Base-by-base conservation (phyloP, 1,140 invertebrate species). In the Sarcophaga peregrina region DNA sequence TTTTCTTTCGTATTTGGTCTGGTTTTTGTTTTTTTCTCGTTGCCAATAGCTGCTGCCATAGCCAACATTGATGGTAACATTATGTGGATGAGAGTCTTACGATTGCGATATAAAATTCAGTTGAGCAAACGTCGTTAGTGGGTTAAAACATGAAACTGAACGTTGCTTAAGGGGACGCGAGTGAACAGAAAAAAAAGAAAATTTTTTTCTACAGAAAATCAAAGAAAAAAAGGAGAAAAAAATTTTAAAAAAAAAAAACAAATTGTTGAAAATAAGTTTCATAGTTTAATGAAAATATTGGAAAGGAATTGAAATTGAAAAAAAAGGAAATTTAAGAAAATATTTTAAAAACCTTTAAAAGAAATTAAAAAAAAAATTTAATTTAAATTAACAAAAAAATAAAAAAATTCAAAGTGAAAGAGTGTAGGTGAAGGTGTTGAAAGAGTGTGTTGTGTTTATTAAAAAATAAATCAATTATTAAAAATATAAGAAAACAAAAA, bases 121-220 rank as follows among this genome's bases (percentile, higher is more conserved):
- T 78, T 78, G 75, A 78, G 75, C 75, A 50, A 52, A 78, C 47
- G 75, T 78, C 75, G 75, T 78, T 78, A 78, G 75, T 78, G 75
- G 75, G 75, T 78, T 78, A 78, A 78, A 78, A 37, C 25, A 37
- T 37, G 25, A 37, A 37, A 2, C 25, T 37, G 25, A 37, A 78
- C 75, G 75, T 78, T 50, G 20, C 50, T 50, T 78, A 78, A 52
- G 75, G 20, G 3, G 47, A 78, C 25, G 75, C n/a, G 75, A 17
- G 74, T 72, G 45, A 46, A 47, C 74, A 7, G 47, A 74, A 10
- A 76, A 78, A 78, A 78, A 58, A 13, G 50, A 78, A 78, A 58
- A 13, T 15, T 58, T 15, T 58, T 58, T 68, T 3, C 9, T 68
- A 68, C 17, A 68, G 20, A 20, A 68, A 68, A 68, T 68, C 17